A percentile compares a stretch with the other conserved stretches of the same genome.
Conservation (phyloP, 2,888 invertebrate genomes). For the Globia sparganii region DNA sequence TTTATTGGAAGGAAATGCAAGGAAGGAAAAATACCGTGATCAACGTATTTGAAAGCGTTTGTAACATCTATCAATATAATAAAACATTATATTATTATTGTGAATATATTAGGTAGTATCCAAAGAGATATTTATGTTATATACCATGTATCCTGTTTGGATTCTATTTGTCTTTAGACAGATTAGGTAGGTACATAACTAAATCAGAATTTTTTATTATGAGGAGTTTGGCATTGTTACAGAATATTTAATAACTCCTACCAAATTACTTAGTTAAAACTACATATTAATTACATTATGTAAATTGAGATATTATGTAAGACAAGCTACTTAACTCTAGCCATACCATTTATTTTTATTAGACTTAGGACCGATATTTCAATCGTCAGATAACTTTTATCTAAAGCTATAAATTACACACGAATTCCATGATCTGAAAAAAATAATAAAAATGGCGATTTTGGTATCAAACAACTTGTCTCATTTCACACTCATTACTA, state of each 20-base stretch:
- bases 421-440: neutral
- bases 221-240: neutral
- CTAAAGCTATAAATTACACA: neutral
- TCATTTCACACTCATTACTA: no score
- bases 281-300: neutral
- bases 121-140: neutral
- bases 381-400: neutral
- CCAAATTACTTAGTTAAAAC: neutral
- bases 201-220: neutral
- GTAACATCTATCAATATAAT: neutral
- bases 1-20: neutral
- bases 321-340: neutral
- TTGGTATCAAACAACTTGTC: no score
- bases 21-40: neutral
- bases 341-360: neutral
- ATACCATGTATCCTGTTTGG: no score
- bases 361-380: neutral
- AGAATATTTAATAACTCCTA: no score
- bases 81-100: neutral
- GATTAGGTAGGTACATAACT: no score
- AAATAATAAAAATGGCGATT: neutral
- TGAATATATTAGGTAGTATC: no score
- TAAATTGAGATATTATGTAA: neutral
- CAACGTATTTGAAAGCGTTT: conserved; percentile 12
- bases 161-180: neutral